Evolutionary conservation across 2,797 vertebrate genomes (phyloP).

Genomic region (Urophycis tenuis): DNA sequence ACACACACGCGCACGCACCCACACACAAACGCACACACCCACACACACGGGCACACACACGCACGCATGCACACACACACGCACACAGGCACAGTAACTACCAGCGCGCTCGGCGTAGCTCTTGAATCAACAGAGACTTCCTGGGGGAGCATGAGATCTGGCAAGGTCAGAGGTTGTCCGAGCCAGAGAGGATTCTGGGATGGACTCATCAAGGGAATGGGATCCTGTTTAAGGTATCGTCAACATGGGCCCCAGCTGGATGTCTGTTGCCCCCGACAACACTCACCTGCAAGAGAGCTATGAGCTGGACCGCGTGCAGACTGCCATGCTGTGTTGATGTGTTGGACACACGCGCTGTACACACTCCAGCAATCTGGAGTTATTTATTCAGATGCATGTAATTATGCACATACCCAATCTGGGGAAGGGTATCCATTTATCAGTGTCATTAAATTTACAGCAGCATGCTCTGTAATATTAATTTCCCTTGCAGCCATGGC

Average conservation of each 20-base stretch:
- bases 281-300: slow-evolving; percentile 63
- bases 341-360: background rate
- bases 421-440: slow-evolving; percentile 51
- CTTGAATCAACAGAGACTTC: slow-evolving; percentile 65
- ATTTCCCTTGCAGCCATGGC: slow-evolving; percentile 63
- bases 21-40: background rate
- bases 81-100: slow-evolving; percentile 20
- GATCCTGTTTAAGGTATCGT: slow-evolving; percentile 76
- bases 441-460: slow-evolving; percentile 68
- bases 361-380: background rate
- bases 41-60: background rate
- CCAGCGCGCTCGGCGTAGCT: slow-evolving; percentile 40
- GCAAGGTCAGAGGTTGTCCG: slow-evolving; percentile 68
- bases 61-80: background rate
- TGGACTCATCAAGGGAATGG: slow-evolving; percentile 73
- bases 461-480: slow-evolving; percentile 59
- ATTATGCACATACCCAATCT: slow-evolving; percentile 35
- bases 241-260: slow-evolving; percentile 72
- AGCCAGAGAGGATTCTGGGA: slow-evolving; percentile 71
- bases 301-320: background rate
- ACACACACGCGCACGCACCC: background rate
- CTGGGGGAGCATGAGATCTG: slow-evolving; percentile 47
- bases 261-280: slow-evolving; percentile 52
- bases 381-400: slow-evolving; percentile 31
- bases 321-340: background rate